phyloP scores from a whole-genome alignment of 92 coral and sea anemone species.

The Metridium senile region DNA sequence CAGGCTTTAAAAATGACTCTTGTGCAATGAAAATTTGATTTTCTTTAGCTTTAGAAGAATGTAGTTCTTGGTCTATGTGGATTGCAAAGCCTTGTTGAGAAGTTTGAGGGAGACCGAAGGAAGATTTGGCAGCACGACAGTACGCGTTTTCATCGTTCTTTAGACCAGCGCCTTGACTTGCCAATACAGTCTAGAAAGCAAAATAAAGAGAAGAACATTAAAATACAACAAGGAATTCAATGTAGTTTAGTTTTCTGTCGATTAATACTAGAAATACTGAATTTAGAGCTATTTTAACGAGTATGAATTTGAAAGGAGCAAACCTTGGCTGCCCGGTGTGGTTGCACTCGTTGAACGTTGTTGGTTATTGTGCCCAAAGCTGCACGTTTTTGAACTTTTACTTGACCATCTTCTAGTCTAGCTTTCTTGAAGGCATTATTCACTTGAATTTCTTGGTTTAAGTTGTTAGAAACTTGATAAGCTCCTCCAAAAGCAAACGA shows the following conservation, averaged over 20 bases:
- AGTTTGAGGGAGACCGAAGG: conserved; percentile 67
- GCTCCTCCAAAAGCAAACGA: conserved; percentile 86
- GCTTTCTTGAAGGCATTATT: conserved; percentile 77
- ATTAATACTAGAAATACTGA: neutral
- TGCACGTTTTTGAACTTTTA: conserved; percentile 84
- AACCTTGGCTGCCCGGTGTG: conserved; percentile 93
- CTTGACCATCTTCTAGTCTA: conserved; percentile 81
- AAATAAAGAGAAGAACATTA: neutral
- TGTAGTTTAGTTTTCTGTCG: neutral
- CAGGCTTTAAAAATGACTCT: conserved; percentile 72
- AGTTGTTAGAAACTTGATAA: conserved; percentile 66
- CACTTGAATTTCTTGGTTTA: conserved; percentile 70
- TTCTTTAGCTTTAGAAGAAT: conserved; percentile 43
- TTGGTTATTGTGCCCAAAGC: conserved; percentile 95
- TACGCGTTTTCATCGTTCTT: conserved; percentile 93
- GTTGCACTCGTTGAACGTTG: conserved; percentile 92
- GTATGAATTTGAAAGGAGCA: conserved; percentile 10
- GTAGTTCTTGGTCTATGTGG: conserved; percentile 78
- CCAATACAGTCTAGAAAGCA: conserved; percentile 60
- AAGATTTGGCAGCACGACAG: conserved; percentile 72
- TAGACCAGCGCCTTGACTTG: conserved; percentile 42
- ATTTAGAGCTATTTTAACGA: neutral
- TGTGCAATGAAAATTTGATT: conserved; percentile 23
- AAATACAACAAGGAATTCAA: conserved; percentile 1
- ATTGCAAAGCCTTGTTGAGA: conserved; percentile 76